Base-by-base conservation (phyloP, 2,797 vertebrate genomes). In the Phrynocephalus guinanensis region DNA sequence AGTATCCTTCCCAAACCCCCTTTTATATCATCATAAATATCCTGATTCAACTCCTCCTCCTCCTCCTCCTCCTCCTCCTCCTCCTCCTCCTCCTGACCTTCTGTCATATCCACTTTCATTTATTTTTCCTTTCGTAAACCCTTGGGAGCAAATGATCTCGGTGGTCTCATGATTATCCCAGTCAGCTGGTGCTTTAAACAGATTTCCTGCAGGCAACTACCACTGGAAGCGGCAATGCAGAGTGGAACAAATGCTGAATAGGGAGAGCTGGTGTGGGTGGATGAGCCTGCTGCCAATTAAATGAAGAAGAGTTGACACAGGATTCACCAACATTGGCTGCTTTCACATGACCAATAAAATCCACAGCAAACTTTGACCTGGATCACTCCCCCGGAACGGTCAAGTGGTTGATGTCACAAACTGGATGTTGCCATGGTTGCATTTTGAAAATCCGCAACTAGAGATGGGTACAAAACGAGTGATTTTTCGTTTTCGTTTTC, bases 91-190 rank as follows among this genome's bases (percentile, higher is more conserved):
- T 92, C 94, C 91, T 93, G 93, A 93, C 94, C 93, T 95, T 96
- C 93, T 95, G 95, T 94, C 95, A 95, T 93, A 96, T 95, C 94
- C 94, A 94, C 94, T 96, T 95, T 96, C 94, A 94, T 95, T 95
- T 96, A 94, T 92, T 95, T 95, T 95, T 95, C 91, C 91, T 91
- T 95, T 94, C 93, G 93, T 94, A 94, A 96, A 93, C 94, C 93
- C 73, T 95, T 90, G 93, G 73, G 89, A 81, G 93, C 90, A 95
- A 95, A 96, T 95, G 93, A 91, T 92, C 93, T 92, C 94, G 78
- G 81, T 93, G 93, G 93, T 95, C 91, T 94, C 90, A 83, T 94
- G 95, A 96, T 96, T 95, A 94, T 93, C 94, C 94, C 95, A 95
- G 94, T 95, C 95, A 95, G 93, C 89, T 87, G 2, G 68, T 16